Percentiles rank a stretch among this genome's conserved stretches.
Conservation (phyloP, 2,888 invertebrate genomes). For the Alitta virens region DNA sequence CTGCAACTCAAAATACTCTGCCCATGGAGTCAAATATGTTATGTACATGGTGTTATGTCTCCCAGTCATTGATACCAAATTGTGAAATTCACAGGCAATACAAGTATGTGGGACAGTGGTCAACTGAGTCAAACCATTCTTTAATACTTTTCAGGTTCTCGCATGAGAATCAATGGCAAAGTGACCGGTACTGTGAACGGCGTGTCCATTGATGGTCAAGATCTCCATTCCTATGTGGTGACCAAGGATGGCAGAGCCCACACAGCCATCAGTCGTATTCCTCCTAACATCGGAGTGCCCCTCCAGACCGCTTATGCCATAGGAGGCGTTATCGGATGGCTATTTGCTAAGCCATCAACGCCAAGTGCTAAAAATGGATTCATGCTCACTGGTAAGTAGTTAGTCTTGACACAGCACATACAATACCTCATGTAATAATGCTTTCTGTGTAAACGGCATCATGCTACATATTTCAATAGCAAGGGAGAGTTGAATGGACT, state of each 20-base stretch:
- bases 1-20: too few relatives aligned
- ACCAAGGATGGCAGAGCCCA: slow-evolving; percentile 68
- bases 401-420: too few relatives aligned
- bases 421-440: too few relatives aligned
- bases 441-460: too few relatives aligned
- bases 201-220: slow-evolving; percentile 69
- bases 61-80: too few relatives aligned
- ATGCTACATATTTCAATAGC: too few relatives aligned
- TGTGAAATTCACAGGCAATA: too few relatives aligned
- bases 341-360: slow-evolving; percentile 80
- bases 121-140: too few relatives aligned
- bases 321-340: slow-evolving; percentile 85
- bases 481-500: too few relatives aligned
- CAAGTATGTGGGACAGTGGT: too few relatives aligned
- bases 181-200: slow-evolving; percentile 83
- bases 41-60: background rate
- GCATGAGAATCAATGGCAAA: slow-evolving; percentile 76
- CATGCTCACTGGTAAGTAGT: slow-evolving; percentile 63
- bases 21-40: background rate
- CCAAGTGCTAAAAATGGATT: slow-evolving; percentile 83
- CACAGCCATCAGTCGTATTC: slow-evolving; percentile 78
- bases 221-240: slow-evolving; percentile 89
- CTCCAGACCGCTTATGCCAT: slow-evolving; percentile 65
- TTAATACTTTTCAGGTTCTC: too few relatives aligned
- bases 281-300: slow-evolving; percentile 72